A percentile compares a stretch with the other conserved stretches of the same genome.
Evolutionary conservation across 2,888 invertebrate species (phyloP).

Genomic region (Pherbina coryleti): DNA sequence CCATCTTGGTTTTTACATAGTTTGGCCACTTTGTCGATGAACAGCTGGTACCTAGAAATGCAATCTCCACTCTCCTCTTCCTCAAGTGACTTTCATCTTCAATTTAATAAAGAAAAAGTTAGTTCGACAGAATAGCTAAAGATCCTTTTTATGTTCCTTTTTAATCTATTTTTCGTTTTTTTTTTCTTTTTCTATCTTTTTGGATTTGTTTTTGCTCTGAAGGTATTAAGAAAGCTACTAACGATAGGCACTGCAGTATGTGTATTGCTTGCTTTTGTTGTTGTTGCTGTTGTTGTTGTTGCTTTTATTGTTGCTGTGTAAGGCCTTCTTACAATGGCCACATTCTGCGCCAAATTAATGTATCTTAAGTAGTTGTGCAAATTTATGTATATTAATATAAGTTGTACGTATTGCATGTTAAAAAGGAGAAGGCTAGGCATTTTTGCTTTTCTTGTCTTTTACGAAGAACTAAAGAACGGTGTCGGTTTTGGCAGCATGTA

Average conservation of each 20-base stretch:
- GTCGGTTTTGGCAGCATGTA: no score
- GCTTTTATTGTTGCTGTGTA: neutral
- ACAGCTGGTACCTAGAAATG: neutral
- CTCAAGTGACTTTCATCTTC: neutral
- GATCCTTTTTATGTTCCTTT: neutral
- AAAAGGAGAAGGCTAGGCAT: no score
- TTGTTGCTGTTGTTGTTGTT: conserved; percentile 12
- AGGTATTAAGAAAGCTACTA: neutral
- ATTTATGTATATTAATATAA: conserved; percentile 24
- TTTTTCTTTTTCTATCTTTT: neutral
- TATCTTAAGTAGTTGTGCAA: conserved; percentile 12
- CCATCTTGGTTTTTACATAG: neutral
- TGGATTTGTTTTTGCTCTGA: neutral
- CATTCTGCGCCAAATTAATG: conserved; percentile 17
- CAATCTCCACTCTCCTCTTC: no score
- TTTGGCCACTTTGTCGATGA: neutral
- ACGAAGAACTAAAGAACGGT: no score
- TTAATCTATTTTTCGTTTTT: neutral
- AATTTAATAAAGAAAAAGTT: conserved; percentile 21
- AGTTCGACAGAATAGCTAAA: neutral
- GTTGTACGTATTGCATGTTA: neutral
- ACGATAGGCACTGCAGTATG: neutral
- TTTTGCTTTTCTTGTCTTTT: neutral
- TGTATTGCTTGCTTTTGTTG: neutral
- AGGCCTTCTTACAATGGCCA: conserved; percentile 1